Conservation (phyloP, 2,888 invertebrate species). For the Gymnocheta viridis region DNA sequence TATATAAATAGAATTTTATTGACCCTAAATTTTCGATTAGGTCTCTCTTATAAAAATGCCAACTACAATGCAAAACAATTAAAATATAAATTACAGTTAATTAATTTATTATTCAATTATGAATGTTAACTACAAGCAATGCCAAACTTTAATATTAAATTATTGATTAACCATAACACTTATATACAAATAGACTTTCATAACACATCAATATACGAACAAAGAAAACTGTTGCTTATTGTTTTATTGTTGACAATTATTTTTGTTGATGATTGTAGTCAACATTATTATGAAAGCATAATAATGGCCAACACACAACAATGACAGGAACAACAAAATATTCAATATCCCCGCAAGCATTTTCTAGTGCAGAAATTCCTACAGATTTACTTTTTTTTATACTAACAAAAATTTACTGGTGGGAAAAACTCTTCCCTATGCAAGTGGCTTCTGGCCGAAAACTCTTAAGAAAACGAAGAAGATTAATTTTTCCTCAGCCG, state of each 20-base stretch:
- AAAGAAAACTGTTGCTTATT: conserved; percentile 45
- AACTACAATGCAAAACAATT: not conserved
- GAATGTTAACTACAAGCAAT: conserved; percentile 7
- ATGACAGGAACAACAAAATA: conserved; percentile 6
- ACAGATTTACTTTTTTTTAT: not conserved
- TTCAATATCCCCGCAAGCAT: not conserved
- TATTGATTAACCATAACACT: conserved; percentile 34
- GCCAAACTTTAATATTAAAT: conserved; percentile 33
- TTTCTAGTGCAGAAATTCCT: not conserved
- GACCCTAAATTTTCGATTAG: not conserved
- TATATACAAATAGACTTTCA: not conserved
- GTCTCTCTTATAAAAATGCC: not conserved
- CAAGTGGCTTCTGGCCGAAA: too few species aligned
- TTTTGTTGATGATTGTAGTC: conserved; percentile 34
- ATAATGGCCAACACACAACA: conserved; percentile 33
- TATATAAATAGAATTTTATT: too few species aligned
- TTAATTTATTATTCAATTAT: conserved; percentile 6
- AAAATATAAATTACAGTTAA: conserved; percentile 6
- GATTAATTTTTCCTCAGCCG: too few species aligned
- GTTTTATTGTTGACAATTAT: conserved; percentile 47
- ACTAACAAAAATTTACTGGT: too few species aligned
- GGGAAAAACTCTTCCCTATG: too few species aligned
- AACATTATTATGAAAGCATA: conserved; percentile 28
- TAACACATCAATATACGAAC: not conserved
- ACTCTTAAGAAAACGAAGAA: too few species aligned